Evolutionary conservation across 2,888 invertebrate genomes (phyloP).

Genomic region (Smittia aterrima): DNA sequence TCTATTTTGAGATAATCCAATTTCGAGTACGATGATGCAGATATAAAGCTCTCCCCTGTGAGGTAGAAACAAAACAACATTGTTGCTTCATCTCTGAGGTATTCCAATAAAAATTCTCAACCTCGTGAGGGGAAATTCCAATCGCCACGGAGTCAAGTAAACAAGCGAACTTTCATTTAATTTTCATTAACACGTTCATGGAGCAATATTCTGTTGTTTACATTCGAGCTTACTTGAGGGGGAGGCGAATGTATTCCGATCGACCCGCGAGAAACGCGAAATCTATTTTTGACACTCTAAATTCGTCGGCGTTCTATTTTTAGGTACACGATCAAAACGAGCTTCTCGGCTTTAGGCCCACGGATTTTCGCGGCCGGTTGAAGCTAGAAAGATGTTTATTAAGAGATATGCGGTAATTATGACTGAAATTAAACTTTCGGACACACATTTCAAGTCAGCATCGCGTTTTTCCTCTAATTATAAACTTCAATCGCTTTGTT

Average conservation of each 20-base stretch:
- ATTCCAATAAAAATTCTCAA: background rate
- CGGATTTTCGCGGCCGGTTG: slow-evolving; percentile 10
- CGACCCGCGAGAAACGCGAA: background rate
- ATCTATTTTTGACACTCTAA: background rate
- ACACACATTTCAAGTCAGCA: background rate
- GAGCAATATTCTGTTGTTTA: slow-evolving; percentile 8
- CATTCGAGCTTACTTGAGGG: background rate
- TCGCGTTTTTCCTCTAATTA: background rate
- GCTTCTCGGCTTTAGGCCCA: background rate
- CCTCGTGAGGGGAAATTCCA: background rate
- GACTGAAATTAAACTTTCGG: background rate
- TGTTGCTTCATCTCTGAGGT: background rate
- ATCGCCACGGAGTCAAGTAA: background rate
- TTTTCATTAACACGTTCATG: slow-evolving; percentile 17
- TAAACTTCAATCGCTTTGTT: background rate
- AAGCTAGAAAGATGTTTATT: background rate
- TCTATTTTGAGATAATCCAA: background rate
- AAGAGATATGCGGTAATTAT: slow-evolving; percentile 11
- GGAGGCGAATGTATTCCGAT: background rate
- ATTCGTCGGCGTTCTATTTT: slow-evolving; percentile 16
- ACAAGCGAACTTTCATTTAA: background rate
- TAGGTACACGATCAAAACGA: slow-evolving; percentile 1
- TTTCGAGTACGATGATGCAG: background rate
- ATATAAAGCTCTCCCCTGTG: background rate
- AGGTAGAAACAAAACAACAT: background rate